Percentiles rank a stretch among this genome's conserved stretches.
Conservation (phyloP, 2,888 invertebrate species). For the Lycocerus yunnanus region DNA sequence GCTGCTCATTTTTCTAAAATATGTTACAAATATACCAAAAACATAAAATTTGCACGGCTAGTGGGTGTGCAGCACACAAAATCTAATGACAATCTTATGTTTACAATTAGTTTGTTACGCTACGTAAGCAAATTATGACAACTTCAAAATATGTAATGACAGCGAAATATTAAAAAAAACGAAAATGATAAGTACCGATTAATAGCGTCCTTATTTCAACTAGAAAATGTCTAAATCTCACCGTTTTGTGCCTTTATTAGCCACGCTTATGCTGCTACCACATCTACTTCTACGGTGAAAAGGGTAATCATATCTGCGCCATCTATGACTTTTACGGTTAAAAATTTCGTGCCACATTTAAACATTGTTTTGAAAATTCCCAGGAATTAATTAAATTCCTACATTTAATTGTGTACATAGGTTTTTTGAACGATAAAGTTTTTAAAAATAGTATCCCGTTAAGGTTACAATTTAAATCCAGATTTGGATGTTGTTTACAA, state of each 20-base stretch:
- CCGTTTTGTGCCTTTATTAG: constrained; percentile 87
- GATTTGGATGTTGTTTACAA: background rate
- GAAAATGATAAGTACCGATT: background rate
- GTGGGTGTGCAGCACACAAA: constrained; percentile 41
- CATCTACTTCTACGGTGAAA: constrained; percentile 51
- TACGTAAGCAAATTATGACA: constrained; percentile 36
- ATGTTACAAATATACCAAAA: constrained; percentile 34
- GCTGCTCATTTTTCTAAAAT: constrained; percentile 94
- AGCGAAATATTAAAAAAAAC: background rate
- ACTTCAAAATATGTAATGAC: background rate
- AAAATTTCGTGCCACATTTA: constrained; percentile 13
- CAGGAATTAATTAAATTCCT: background rate
- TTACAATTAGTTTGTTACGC: constrained; percentile 48
- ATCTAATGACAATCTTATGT: constrained; percentile 38
- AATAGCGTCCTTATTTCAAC: background rate
- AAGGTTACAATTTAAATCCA: background rate
- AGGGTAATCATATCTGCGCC: constrained; percentile 46
- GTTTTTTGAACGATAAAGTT: background rate
- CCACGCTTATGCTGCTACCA: constrained; percentile 73
- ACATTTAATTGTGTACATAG: background rate
- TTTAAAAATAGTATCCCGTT: background rate
- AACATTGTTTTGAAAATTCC: background rate
- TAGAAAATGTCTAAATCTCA: constrained; percentile 50
- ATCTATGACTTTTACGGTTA: constrained; percentile 31
- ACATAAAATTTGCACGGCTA: constrained; percentile 38